These are phyloP conservation scores for Mactra quadrangularis DNA, from an alignment of 1,140 invertebrate genomes.

Conservation along the genomic window DNA sequence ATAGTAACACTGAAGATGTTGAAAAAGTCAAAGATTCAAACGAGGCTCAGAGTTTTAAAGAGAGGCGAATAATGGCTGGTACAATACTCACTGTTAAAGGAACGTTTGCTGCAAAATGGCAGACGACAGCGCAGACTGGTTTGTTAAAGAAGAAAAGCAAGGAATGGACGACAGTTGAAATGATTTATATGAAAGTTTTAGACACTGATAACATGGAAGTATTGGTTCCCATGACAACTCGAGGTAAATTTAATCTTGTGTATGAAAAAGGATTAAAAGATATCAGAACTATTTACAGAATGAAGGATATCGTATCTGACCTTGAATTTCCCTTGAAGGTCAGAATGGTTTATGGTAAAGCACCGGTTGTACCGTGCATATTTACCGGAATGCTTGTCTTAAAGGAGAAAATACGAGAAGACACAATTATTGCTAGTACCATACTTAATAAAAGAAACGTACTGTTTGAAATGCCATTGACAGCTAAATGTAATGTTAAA, in stretches of 20 bases:
- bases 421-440: conserved; percentile 73
- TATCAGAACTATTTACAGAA: conserved; percentile 71
- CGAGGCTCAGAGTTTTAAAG: conserved; percentile 70
- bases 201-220: conserved; percentile 71
- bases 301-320: conserved; percentile 75
- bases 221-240: conserved; percentile 72
- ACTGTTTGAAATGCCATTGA: conserved; percentile 75
- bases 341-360: conserved; percentile 77
- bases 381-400: conserved; percentile 77
- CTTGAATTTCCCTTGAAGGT: conserved; percentile 75
- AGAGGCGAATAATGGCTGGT: conserved; percentile 74
- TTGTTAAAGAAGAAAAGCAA: conserved; percentile 72
- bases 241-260: conserved; percentile 76
- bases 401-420: conserved; percentile 55
- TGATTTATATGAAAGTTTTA: conserved; percentile 76
- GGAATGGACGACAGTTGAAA: conserved; percentile 72
- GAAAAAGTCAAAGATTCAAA: conserved; percentile 41
- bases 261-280: conserved; percentile 72
- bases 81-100: conserved; percentile 68
- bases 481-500: conserved; percentile 47
- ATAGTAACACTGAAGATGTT: background rate
- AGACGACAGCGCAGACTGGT: conserved; percentile 72
- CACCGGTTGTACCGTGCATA: conserved; percentile 77
- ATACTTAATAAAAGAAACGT: conserved; percentile 76
- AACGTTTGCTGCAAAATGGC: conserved; percentile 77